Conservation (phyloP, 2,797 vertebrate species). For the Xenopus petersii region DNA sequence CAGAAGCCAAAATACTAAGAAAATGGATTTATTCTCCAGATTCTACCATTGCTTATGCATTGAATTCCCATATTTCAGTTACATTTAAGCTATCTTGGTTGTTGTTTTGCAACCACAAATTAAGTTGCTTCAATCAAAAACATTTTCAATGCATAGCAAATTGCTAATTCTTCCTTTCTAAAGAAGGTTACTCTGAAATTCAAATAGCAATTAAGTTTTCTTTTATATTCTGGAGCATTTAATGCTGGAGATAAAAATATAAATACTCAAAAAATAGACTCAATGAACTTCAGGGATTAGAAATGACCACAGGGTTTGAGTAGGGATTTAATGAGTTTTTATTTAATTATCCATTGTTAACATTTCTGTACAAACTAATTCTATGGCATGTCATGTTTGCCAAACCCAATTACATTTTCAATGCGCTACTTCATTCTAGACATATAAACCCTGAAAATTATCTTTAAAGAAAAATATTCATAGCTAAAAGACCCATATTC, state of each 20-base stretch:
- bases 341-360: slow-evolving; percentile 32
- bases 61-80: background rate
- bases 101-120: slow-evolving; percentile 6
- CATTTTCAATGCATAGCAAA: slow-evolving; percentile 4
- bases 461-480: no score
- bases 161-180: slow-evolving; percentile 5
- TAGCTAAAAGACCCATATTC: no score
- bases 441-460: no score
- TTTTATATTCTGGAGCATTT: slow-evolving; percentile 18
- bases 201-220: slow-evolving; percentile 21
- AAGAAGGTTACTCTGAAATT: slow-evolving; percentile 10
- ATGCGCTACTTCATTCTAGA: no score
- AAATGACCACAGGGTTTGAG: slow-evolving; percentile 15
- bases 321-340: slow-evolving; percentile 18
- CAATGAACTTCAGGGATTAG: slow-evolving; percentile 21
- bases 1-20: background rate
- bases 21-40: background rate
- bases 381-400: background rate
- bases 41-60: slow-evolving; percentile 2
- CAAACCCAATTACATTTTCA: no score
- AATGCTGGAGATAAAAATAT: slow-evolving; percentile 12
- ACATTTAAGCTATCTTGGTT: background rate
- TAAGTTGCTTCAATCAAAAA: slow-evolving; percentile 6
- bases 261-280: slow-evolving; percentile 8
- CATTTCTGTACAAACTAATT: slow-evolving; percentile 15